A percentile compares a stretch with the other conserved stretches of the same genome.
phyloP scores from a whole-genome alignment of 2,113 vertebrate genomes.

The mouse (Mus musculus) region DNA sequence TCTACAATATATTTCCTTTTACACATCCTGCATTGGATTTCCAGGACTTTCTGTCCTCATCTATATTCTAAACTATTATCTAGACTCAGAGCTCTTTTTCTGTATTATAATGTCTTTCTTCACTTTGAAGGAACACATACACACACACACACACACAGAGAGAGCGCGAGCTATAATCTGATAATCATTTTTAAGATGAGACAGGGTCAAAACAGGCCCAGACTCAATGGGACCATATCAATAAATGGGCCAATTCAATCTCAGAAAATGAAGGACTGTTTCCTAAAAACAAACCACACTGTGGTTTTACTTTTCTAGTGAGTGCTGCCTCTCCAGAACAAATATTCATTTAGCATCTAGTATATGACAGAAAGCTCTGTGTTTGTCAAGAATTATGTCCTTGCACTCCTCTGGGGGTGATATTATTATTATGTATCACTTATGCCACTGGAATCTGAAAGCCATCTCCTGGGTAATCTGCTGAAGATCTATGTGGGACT shows the following conservation, averaged over 20 bases:
- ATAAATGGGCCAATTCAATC: neutral
- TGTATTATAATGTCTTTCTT: neutral
- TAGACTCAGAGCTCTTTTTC: neutral
- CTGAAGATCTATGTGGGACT: neutral
- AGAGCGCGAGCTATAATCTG: neutral
- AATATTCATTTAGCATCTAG: neutral
- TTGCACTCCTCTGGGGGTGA: neutral
- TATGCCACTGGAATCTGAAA: neutral
- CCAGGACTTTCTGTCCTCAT: neutral
- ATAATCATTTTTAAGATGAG: neutral
- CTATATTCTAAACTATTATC: neutral
- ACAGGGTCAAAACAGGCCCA: neutral
- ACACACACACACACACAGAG: neutral
- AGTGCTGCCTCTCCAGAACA: neutral
- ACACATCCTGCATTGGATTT: neutral
- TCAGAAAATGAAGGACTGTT: neutral
- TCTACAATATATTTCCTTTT: constrained; percentile 17
- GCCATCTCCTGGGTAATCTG: neutral
- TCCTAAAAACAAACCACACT: neutral
- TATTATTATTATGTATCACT: neutral
- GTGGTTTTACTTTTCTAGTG: neutral
- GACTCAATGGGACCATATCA: neutral
- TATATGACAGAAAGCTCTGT: neutral
- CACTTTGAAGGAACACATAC: neutral
- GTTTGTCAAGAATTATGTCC: neutral